A percentile compares a stretch with the other conserved stretches of the same genome.
Conservation (phyloP, 2,888 invertebrate species). For the Drosophila nr. perissopoda region DNA sequence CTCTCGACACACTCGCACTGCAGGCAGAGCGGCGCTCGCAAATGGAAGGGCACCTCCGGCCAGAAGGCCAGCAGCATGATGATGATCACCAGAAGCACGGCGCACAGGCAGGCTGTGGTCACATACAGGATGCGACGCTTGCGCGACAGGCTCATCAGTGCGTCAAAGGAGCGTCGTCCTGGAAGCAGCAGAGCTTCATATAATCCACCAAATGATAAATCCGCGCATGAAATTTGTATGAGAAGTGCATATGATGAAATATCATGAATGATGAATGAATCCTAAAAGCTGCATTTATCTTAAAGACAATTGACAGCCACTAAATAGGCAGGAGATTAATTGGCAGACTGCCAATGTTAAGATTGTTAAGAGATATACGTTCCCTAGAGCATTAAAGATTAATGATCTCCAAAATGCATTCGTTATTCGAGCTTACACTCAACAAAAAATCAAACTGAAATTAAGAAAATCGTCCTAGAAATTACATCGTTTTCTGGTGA, state of each 20-base stretch:
- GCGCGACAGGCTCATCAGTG: slow-evolving; percentile 82
- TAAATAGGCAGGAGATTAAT: background rate
- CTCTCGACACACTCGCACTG: slow-evolving; percentile 84
- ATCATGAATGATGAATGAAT: slow-evolving; percentile 17
- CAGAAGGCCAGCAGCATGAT: slow-evolving; percentile 83
- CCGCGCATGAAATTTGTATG: slow-evolving; percentile 25
- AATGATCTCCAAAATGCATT: background rate
- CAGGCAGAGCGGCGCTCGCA: slow-evolving; percentile 83
- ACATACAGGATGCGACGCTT: slow-evolving; percentile 83
- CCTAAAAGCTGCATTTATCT: background rate
- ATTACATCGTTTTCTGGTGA: background rate
- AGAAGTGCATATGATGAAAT: slow-evolving; percentile 21
- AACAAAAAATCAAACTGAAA: background rate
- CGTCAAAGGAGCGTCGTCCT: slow-evolving; percentile 82
- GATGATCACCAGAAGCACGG: slow-evolving; percentile 82
- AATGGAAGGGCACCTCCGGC: slow-evolving; percentile 84
- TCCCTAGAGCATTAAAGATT: background rate
- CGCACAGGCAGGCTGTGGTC: slow-evolving; percentile 82
- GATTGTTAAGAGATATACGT: background rate
- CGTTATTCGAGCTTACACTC: background rate
- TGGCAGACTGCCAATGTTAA: background rate
- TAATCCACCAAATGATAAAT: slow-evolving; percentile 13
- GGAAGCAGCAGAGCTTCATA: slow-evolving; percentile 80
- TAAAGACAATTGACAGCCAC: background rate
- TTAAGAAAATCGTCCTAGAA: background rate